Base-by-base conservation (phyloP, 2,888 invertebrate genomes). In the Acanthosepion lycidas region DNA sequence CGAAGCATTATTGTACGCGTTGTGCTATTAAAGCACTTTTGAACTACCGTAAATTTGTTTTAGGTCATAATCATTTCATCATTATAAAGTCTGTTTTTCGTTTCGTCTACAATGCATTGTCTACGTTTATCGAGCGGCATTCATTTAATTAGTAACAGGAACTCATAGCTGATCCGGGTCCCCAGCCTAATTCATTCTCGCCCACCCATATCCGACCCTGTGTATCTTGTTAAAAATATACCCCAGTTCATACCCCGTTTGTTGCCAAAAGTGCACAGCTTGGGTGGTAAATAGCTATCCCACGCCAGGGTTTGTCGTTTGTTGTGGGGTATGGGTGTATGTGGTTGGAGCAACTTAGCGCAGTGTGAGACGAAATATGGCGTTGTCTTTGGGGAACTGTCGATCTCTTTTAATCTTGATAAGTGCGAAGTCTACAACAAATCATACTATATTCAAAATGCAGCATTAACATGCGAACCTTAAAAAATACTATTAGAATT, bases 181-280 rank as follows among this genome's bases (percentile, higher is more conserved):
- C 78, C 78, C 78, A n/a, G 78, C 12, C 78, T n/a, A 78, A 15
- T n/a, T n/a, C n/a, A n/a, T 78, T 78, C 78, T 15, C n/a, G n/a
- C 78, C 78, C n/a, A 18, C 78, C 78, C 15, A 42, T 33, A 78
- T 78, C 78, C 9, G 78, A 78, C 78, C 33, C 33, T 78, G n/a
- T 12, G 33, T 78, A 78, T 78, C 78, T 78, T 78, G 78, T 78
- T 78, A 78, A 33, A 33, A 78, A 18, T 33, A 78, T 78, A 78
- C n/a, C n/a, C 33, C 78, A n/a, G 78, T 78, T 78, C 33, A 78
- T n/a, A 33, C 78, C n/a, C 78, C 33, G 78, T 33, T 78, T n/a
- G 78, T n/a, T 78, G 78, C 78, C n/a, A 78, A 78, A 78, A 78
- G 78, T n/a, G 78, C n/a, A n/a, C 78, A 78, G 15, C 78, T n/a